Evolutionary conservation across 1,140 invertebrate species (phyloP).

Genomic region (Orussus abietinus): DNA sequence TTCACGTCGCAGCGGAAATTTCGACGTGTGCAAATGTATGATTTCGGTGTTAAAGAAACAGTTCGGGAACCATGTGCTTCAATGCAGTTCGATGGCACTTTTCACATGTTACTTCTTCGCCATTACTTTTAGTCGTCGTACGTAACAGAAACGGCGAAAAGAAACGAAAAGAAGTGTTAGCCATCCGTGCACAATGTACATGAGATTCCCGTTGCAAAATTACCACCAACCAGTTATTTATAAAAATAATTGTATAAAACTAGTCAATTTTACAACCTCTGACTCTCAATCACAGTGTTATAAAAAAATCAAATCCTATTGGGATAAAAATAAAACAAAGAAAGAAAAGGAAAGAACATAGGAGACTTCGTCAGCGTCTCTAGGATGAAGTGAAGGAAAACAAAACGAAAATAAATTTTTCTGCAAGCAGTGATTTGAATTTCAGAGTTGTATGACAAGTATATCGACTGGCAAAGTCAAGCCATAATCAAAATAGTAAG

Average conservation of each 20-base stretch:
- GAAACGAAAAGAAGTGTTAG: conserved; percentile 1
- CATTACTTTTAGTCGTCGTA: conserved; percentile 5
- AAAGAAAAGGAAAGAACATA: conserved; percentile 14
- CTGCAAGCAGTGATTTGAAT: conserved; percentile 38
- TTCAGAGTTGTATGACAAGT: conserved; percentile 50
- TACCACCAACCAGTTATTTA: conserved; percentile 50
- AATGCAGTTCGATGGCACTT: too few species aligned
- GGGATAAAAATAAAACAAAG: conserved; percentile 19
- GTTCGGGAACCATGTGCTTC: too few species aligned
- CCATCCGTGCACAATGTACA: conserved; percentile 2
- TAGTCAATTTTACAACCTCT: conserved; percentile 53
- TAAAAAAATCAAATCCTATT: conserved; percentile 33
- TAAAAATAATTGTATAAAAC: conserved; percentile 57
- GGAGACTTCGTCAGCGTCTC: conserved; percentile 9
- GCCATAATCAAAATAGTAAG: conserved; percentile 37
- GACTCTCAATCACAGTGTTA: conserved; percentile 46
- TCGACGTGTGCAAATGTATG: conserved; percentile 4
- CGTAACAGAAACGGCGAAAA: conserved; percentile 1
- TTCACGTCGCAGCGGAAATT: conserved; percentile 6
- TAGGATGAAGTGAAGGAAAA: too few species aligned
- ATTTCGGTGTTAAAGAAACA: conserved; percentile 4
- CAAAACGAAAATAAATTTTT: conserved; percentile 19
- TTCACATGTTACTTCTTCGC: too few species aligned
- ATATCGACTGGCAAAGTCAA: conserved; percentile 48
- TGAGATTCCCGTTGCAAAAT: not conserved